A percentile compares a stretch with the other conserved stretches of the same genome.
Conservation (phyloP, 1,140 invertebrate species). For the Ceratitis capitata region DNA sequence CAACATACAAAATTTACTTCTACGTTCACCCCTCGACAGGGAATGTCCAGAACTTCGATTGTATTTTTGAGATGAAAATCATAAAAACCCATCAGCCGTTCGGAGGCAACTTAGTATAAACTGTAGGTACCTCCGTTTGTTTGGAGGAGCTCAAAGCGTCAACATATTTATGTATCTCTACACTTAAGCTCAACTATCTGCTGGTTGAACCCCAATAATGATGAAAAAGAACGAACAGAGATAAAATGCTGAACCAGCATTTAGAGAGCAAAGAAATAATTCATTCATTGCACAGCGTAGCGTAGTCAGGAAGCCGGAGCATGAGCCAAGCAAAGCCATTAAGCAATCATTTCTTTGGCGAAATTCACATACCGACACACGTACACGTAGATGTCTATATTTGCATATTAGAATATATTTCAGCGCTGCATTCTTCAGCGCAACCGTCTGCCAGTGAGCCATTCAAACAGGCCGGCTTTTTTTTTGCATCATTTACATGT, state of each 20-base stretch:
- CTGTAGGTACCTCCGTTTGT: neutral
- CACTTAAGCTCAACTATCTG: neutral
- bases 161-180: neutral
- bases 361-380: neutral
- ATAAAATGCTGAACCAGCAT: neutral
- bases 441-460: neutral
- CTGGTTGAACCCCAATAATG: neutral
- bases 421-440: neutral
- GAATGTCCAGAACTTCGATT: no score
- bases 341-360: slow-evolving; percentile 27
- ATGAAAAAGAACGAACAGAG: neutral
- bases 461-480: slow-evolving; percentile 1
- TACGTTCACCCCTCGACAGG: no score
- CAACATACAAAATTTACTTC: no score
- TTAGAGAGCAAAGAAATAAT: slow-evolving; percentile 12
- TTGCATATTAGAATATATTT: neutral
- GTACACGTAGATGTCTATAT: neutral
- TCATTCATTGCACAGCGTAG: slow-evolving; percentile 2
- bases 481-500: slow-evolving; percentile 30
- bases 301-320: neutral
- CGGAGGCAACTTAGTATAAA: neutral
- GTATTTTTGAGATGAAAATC: no score
- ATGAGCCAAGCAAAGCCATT: neutral
- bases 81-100: neutral
- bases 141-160: neutral